These are phyloP conservation scores for Chelonus insularis DNA, from an alignment of 1,140 invertebrate genomes.

Conservation along the genomic window DNA sequence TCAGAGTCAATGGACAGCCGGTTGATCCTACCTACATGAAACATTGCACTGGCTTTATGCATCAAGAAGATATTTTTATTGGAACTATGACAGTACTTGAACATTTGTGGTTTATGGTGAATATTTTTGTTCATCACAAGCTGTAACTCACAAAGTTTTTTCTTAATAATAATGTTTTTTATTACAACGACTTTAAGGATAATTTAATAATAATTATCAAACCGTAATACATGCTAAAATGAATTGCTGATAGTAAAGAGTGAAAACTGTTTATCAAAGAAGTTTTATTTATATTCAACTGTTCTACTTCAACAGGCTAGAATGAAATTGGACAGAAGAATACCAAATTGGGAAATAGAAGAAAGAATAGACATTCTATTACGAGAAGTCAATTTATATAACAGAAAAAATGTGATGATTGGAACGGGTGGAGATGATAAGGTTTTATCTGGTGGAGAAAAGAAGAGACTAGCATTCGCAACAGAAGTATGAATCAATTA, in stretches of 20 bases:
- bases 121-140: not conserved
- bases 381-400: constrained; percentile 72
- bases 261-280: not conserved
- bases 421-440: constrained; percentile 73
- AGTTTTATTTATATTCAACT: constrained; percentile 8
- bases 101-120: constrained; percentile 87
- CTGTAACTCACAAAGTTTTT: no score
- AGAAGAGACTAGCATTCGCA: constrained; percentile 89
- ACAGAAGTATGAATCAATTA: constrained; percentile 79
- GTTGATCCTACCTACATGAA: constrained; percentile 73
- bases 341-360: constrained; percentile 63
- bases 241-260: no score
- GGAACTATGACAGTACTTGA: constrained; percentile 85
- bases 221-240: no score
- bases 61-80: constrained; percentile 91
- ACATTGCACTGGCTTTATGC: constrained; percentile 86
- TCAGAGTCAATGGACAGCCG: constrained; percentile 71
- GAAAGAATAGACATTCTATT: constrained; percentile 72
- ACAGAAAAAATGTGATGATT: constrained; percentile 73
- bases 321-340: constrained; percentile 75
- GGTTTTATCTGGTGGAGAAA: constrained; percentile 92
- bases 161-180: no score
- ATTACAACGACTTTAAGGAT: no score
- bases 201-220: not conserved
- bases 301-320: constrained; percentile 70